A percentile compares a stretch with the other conserved stretches of the same genome.
Evolutionary conservation across 2,888 invertebrate genomes (phyloP).

Genomic region (Cistogaster globosa): DNA sequence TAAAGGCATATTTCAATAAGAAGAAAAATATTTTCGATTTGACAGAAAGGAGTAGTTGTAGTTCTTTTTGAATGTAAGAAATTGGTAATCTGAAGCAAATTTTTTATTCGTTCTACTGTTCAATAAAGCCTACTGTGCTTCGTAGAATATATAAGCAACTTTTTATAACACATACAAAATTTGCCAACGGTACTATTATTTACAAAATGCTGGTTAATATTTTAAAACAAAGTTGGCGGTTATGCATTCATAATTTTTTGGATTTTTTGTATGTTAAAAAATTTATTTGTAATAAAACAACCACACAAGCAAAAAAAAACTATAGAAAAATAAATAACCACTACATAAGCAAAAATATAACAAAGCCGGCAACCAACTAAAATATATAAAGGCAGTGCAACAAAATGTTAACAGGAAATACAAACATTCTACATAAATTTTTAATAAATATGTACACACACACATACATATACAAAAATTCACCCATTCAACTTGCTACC

Average conservation of each 20-base stretch:
- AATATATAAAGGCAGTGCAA: slow-evolving; percentile 11
- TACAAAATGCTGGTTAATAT: slow-evolving; percentile 11
- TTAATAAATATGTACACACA: neutral
- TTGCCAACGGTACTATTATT: too few species aligned
- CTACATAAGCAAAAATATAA: neutral
- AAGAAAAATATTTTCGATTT: too few species aligned
- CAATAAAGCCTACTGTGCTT: too few species aligned
- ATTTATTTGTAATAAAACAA: slow-evolving; percentile 1
- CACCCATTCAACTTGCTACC: neutral
- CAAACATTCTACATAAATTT: slow-evolving; percentile 4
- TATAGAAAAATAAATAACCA: slow-evolving; percentile 18
- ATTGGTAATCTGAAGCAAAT: too few species aligned
- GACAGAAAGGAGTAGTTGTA: too few species aligned
- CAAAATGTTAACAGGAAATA: slow-evolving; percentile 10
- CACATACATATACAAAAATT: neutral
- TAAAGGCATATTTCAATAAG: too few species aligned
- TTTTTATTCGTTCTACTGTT: too few species aligned
- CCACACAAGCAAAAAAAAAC: slow-evolving; percentile 16
- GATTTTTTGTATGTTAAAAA: neutral
- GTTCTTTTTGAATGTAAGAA: too few species aligned
- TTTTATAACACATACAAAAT: too few species aligned
- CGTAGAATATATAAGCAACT: too few species aligned
- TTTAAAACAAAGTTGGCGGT: slow-evolving; percentile 8
- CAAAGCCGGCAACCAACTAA: neutral
- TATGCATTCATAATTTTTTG: neutral